These are phyloP conservation scores for Eupsilia transversa DNA, from an alignment of 2,888 invertebrate species.

Conservation along the genomic window DNA sequence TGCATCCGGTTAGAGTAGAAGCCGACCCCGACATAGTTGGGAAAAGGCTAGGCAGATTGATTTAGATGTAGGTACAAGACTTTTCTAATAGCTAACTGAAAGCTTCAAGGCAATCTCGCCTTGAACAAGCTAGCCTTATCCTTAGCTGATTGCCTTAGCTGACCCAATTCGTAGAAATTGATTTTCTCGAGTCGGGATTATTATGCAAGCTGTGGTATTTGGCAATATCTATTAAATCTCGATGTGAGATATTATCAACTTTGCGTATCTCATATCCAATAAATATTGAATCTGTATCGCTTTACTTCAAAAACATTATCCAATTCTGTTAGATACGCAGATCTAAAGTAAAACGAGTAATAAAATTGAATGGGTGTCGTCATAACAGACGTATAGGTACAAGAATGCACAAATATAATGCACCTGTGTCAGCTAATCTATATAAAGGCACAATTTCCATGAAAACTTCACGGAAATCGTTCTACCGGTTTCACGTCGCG, in stretches of 20 bases:
- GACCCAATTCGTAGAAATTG: slow-evolving; percentile 26
- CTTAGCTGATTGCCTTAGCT: slow-evolving; percentile 5
- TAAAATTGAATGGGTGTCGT: slow-evolving; percentile 21
- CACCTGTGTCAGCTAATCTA: neutral
- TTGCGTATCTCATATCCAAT: neutral
- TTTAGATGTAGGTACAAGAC: neutral
- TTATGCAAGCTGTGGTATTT: neutral
- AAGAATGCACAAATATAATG: slow-evolving; percentile 19
- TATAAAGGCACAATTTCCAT: too few species aligned
- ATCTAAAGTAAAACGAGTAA: slow-evolving; percentile 10
- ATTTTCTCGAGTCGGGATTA: slow-evolving; percentile 4
- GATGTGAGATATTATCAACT: slow-evolving; percentile 10
- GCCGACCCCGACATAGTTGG: too few species aligned
- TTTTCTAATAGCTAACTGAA: neutral
- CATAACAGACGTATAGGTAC: neutral
- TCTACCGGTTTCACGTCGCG: too few species aligned
- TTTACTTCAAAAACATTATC: slow-evolving; percentile 17
- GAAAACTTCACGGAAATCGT: too few species aligned
- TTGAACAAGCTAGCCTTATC: slow-evolving; percentile 14
- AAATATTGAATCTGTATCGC: slow-evolving; percentile 17
- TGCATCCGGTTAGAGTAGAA: too few species aligned
- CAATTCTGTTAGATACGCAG: slow-evolving; percentile 2
- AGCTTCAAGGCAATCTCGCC: neutral
- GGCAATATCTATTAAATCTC: neutral
- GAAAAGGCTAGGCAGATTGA: too few species aligned